Base-by-base conservation (phyloP, 2,888 invertebrate species). In the Drosophila anomelani region DNA sequence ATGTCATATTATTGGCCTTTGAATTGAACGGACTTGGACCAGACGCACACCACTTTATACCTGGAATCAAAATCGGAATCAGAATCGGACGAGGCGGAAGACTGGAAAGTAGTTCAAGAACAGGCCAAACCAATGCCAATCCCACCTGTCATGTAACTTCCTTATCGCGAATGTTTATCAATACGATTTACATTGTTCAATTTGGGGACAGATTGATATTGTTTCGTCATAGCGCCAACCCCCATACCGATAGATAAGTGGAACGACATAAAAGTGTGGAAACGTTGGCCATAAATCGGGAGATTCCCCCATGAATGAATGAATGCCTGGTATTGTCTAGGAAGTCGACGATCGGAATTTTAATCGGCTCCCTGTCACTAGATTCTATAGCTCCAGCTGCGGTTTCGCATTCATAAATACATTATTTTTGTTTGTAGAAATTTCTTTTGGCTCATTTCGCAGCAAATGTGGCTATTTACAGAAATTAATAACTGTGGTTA, bases 1-100 rank as follows among this genome's bases (percentile, higher is more conserved):
- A 81, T 85, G 85, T 90, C 89, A 90, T 80, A 86, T 77, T 77
- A 72, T 26, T 79, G 80, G 77, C 76, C 81, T 77, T 46, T 47
- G 0, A 39, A 47, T 39, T 72, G 49, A 68, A 72, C 53, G 55
- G 64, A 55, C 32, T 41, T 36, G 44, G 59, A 39, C 38, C 29
- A 12, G 47, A 8, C 26, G 26, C 34, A 20, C 57, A 44, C 57
- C 39, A 47, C 26, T 26, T 4, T 4, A 58, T 44, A 59, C 66
- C 53, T 51, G 47, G n/a, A 39, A 34, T 53, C 46, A 20, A 29
- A n/a, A 38, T 26, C 46, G 26, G 26, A 46, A 39, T 47, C 54
- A 15, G 44, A 47, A 39, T 47, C 54, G 17, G 44, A 17, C 34
- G 17, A 55, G 44, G 47, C 75, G 75, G 69, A 75, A 75, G 55